Evolutionary conservation across 2,113 vertebrate species (phyloP).

Genomic region (Varanus komodoensis): DNA sequence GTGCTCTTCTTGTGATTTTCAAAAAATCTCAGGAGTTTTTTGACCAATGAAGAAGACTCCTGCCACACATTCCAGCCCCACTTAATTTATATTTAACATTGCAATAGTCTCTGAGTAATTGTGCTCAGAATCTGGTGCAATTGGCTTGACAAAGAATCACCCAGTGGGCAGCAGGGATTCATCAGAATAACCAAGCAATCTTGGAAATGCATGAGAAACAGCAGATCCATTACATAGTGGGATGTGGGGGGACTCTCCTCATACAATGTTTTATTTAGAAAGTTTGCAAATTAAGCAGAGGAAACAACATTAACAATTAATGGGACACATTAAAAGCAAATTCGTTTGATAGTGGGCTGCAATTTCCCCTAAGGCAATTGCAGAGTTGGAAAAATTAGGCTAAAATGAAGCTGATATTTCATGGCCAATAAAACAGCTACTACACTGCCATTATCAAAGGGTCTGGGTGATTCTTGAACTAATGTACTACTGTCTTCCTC

Average conservation of each 20-base stretch:
- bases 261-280: conserved; percentile 62
- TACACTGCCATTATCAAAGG: conserved; percentile 4
- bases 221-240: conserved; percentile 25
- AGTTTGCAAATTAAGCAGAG: conserved; percentile 60
- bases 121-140: conserved; percentile 31
- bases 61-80: background rate
- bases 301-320: conserved; percentile 67
- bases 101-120: conserved; percentile 11
- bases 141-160: conserved; percentile 62
- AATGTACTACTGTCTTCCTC: conserved; percentile 18
- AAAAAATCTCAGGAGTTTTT: background rate
- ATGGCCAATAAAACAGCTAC: conserved; percentile 14
- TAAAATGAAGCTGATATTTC: conserved; percentile 14
- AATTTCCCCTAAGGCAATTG: conserved; percentile 26
- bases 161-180: conserved; percentile 29
- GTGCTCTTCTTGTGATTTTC: background rate
- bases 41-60: background rate
- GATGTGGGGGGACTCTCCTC: background rate
- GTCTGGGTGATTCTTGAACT: conserved; percentile 21
- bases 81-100: background rate
- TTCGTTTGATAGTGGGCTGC: conserved; percentile 16
- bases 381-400: conserved; percentile 22
- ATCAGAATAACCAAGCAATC: conserved; percentile 30
- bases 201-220: conserved; percentile 34
- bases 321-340: conserved; percentile 46